Percentiles rank a stretch among this genome's conserved stretches.
phyloP scores from a whole-genome alignment of 2,888 invertebrate genomes.

The Phalera bucephala region DNA sequence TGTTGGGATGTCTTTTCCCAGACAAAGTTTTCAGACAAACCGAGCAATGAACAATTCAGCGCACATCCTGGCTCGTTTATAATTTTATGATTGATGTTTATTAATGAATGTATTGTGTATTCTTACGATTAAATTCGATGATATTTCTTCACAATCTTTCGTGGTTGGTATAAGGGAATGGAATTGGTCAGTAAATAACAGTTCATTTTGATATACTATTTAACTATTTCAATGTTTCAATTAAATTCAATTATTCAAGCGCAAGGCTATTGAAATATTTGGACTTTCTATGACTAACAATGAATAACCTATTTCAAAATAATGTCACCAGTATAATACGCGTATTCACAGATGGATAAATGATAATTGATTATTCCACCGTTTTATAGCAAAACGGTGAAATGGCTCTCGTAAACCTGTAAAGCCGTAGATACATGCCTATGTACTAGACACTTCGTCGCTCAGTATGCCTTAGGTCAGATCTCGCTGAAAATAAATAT shows the following conservation, averaged over 20 bases:
- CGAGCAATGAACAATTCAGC: slow-evolving; percentile 42
- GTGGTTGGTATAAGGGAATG: not conserved
- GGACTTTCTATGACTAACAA: slow-evolving; percentile 46
- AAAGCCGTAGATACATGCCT: slow-evolving; percentile 56
- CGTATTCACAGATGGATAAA: too few species aligned
- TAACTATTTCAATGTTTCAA: not conserved
- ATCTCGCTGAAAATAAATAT: slow-evolving; percentile 21
- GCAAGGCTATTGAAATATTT: slow-evolving; percentile 49
- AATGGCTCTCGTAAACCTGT: slow-evolving; percentile 56
- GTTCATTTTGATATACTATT: too few species aligned
- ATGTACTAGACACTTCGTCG: slow-evolving; percentile 50
- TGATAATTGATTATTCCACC: too few species aligned
- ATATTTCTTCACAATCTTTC: not conserved
- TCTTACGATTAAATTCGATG: not conserved
- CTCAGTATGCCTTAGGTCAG: slow-evolving; percentile 29
- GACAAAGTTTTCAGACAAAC: slow-evolving; percentile 51
- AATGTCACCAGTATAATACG: too few species aligned
- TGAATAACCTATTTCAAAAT: slow-evolving; percentile 53
- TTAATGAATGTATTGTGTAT: slow-evolving; percentile 11
- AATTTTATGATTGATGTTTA: slow-evolving; percentile 28
- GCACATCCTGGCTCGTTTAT: slow-evolving; percentile 25
- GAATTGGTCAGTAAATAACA: too few species aligned
- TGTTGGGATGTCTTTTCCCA: slow-evolving; percentile 62
- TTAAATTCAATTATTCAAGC: slow-evolving; percentile 17
- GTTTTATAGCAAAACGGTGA: slow-evolving; percentile 50